These are phyloP conservation scores for Rhizoglyphus robini DNA, from an alignment of 1,140 invertebrate species.

Conservation along the genomic window DNA sequence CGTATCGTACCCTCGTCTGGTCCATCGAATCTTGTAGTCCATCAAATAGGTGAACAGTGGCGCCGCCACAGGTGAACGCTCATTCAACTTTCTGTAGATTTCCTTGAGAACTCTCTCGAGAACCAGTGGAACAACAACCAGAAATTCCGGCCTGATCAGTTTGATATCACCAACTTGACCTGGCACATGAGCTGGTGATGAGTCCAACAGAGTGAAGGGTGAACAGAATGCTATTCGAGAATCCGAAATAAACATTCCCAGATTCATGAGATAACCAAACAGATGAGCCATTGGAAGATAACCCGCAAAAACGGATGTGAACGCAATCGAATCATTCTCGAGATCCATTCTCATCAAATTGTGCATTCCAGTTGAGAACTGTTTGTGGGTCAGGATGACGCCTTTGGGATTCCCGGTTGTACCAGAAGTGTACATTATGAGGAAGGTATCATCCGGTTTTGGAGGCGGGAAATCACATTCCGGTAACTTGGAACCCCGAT, in stretches of 20 bases:
- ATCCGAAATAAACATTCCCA: slow-evolving; percentile 49
- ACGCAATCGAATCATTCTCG: slow-evolving; percentile 68
- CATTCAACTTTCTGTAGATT: slow-evolving; percentile 76
- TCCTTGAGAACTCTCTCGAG: slow-evolving; percentile 89
- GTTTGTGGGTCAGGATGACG: slow-evolving; percentile 59
- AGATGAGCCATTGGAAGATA: slow-evolving; percentile 20
- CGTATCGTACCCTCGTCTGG: slow-evolving; percentile 15
- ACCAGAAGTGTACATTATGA: slow-evolving; percentile 89
- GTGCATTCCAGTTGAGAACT: slow-evolving; percentile 74
- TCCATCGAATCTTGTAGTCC: slow-evolving; percentile 18
- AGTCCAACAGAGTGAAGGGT: slow-evolving; percentile 82
- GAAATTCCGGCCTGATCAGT: slow-evolving; percentile 73
- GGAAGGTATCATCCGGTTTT: slow-evolving; percentile 31
- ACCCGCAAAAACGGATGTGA: slow-evolving; percentile 39
- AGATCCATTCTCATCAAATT: slow-evolving; percentile 46
- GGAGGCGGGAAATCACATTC: background rate
- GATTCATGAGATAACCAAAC: slow-evolving; percentile 34
- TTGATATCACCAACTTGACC: slow-evolving; percentile 32
- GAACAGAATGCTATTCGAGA: slow-evolving; percentile 89
- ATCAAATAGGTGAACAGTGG: slow-evolving; percentile 18
- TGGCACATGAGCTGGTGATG: slow-evolving; percentile 33
- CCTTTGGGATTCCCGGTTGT: slow-evolving; percentile 78
- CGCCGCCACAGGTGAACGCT: slow-evolving; percentile 42
- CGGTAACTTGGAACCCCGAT: background rate
- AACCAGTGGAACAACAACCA: slow-evolving; percentile 89